A percentile compares a stretch with the other conserved stretches of the same genome.
Conservation (phyloP, 1,140 invertebrate species). For the Argopecten irradians region DNA sequence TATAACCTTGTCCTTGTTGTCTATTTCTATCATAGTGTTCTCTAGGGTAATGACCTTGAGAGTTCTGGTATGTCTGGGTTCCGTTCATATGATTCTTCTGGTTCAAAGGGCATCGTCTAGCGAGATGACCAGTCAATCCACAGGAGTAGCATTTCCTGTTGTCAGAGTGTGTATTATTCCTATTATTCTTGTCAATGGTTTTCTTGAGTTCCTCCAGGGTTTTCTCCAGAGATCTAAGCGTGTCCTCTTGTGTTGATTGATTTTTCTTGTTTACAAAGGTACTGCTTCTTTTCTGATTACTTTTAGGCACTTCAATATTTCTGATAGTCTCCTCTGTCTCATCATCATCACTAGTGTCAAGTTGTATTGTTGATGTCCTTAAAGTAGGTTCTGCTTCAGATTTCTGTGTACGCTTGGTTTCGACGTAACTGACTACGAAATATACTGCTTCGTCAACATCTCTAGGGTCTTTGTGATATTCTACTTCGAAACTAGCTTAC, state of each 20-base stretch:
- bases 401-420: slow-evolving; percentile 25
- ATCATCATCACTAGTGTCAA: not conserved
- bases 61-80: not conserved
- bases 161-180: not conserved
- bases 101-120: not conserved
- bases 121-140: not conserved
- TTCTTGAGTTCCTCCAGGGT: not conserved
- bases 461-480: slow-evolving; percentile 41
- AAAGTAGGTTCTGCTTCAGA: not conserved
- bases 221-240: not conserved
- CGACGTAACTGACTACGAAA: slow-evolving; percentile 31
- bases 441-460: slow-evolving; percentile 47
- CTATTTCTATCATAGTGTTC: not conserved
- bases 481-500: slow-evolving; percentile 43
- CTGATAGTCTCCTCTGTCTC: not conserved
- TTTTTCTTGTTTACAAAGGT: not conserved
- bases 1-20: not conserved
- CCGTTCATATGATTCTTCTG: not conserved
- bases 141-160: slow-evolving; percentile 16
- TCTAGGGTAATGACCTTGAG: not conserved
- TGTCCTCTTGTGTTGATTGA: not conserved
- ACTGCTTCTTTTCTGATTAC: not conserved
- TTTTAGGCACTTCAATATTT: not conserved
- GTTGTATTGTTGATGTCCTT: not conserved
- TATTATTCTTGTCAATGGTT: not conserved